Evolutionary conservation across 92 coral and sea anemone species (phyloP), one percentile per base, ranked within the genome.

Genomic region (Metridium senile): DNA sequence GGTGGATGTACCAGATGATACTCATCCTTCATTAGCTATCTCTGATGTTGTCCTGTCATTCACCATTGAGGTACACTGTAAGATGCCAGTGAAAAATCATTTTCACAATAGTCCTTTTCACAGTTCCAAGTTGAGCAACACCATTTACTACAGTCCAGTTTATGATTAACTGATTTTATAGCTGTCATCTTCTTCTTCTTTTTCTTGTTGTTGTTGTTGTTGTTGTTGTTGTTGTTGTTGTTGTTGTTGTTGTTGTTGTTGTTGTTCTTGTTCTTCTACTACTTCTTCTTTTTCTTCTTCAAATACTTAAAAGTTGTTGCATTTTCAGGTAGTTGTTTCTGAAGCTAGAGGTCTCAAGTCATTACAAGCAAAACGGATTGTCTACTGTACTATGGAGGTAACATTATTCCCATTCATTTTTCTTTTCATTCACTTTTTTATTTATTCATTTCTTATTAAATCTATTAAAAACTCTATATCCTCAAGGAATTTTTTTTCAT

Each of bases 321-420:
- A 22, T 22, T 22, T 10, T 59, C 22, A 93, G 98, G 96, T 95
- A n/a, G 30, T 92, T 47, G 83, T 95, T 26, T 81, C 89, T 10
- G 99, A 95, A 49, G 99, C 99, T 18, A 82, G 84, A 75, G 99
- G 99, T 62, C 77, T 95, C 9, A 95, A 95, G 71, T 66, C 88
- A 46, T 79, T 95, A 26, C 97, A 85, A 58, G 85, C 91, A 20
- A 84, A 79, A 83, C 92, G 89, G 70, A 87, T 92, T 82, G 99
- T 95, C 25, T 95, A 95, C 79, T 95, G 99, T 45, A 95, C 99
- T 11, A 95, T 95, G 99, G 99, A 95, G 99, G 99, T 95, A 70
- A 35, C 47, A 64, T 21, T 20, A 54, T 54, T 54, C 59, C 17
- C 59, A 54, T 21, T 54, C n/a, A 13, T 54, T 10, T 54, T 54